phyloP scores from a whole-genome alignment of 2,888 invertebrate genomes.

The Coleophora flavipennella region DNA sequence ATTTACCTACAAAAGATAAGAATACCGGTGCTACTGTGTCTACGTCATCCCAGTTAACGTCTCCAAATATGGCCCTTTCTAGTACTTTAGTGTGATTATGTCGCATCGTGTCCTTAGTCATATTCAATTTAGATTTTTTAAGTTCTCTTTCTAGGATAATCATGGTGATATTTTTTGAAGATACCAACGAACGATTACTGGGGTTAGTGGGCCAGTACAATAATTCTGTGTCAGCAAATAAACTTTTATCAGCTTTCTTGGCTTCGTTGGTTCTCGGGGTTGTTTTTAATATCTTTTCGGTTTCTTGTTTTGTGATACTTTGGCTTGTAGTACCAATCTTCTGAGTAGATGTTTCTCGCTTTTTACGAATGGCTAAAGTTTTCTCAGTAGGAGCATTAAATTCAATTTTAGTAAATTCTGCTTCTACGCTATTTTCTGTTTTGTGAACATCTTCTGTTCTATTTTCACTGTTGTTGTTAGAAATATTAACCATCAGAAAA shows the following conservation, averaged over 20 bases:
- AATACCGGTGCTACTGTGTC: constrained; percentile 52
- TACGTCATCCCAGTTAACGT: constrained; percentile 56
- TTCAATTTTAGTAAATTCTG: constrained; percentile 27
- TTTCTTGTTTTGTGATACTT: constrained; percentile 1
- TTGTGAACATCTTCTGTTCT: constrained; percentile 24
- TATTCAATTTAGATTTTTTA: constrained; percentile 44
- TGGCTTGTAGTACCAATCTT: constrained; percentile 5
- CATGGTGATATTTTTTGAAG: constrained; percentile 41
- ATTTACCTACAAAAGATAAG: constrained; percentile 59
- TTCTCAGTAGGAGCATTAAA: constrained; percentile 26
- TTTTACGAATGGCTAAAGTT: constrained; percentile 24
- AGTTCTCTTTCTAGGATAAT: constrained; percentile 47
- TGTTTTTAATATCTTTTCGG: constrained; percentile 9
- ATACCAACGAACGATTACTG: constrained; percentile 16
- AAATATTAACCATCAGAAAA: constrained; percentile 36
- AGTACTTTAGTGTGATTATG: constrained; percentile 39
- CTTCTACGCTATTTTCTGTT: constrained; percentile 47
- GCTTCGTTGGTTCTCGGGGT: constrained; percentile 15
- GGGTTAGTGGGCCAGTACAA: constrained; percentile 47
- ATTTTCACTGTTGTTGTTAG: constrained; percentile 26
- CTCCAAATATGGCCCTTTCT: constrained; percentile 54
- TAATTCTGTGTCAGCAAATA: constrained; percentile 36
- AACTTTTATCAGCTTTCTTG: constrained; percentile 32
- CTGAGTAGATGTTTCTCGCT: constrained; percentile 23
- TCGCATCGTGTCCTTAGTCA: constrained; percentile 38